Percentiles rank a stretch among this genome's conserved stretches.
phyloP scores from a whole-genome alignment of 2,797 vertebrate genomes.

The Alauda arvensis region DNA sequence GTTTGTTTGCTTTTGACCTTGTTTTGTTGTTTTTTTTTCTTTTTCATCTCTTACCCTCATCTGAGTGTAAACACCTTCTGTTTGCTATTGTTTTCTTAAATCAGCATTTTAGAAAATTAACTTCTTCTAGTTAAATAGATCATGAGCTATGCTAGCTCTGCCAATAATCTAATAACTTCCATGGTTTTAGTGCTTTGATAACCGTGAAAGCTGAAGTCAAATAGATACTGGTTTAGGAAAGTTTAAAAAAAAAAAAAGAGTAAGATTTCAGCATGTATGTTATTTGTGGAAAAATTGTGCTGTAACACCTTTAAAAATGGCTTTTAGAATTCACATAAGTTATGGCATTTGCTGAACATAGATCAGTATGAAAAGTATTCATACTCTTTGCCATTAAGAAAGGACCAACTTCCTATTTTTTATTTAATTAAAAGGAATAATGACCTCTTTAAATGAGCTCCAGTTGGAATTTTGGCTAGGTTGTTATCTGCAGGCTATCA shows the following conservation, averaged over 20 bases:
- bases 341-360: neutral
- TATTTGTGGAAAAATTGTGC: neutral
- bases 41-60: neutral
- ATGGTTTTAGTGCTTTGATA: neutral
- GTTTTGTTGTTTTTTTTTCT: neutral
- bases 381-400: neutral
- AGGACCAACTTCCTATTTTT: neutral
- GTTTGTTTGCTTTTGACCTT: conserved; percentile 36
- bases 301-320: neutral
- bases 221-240: neutral
- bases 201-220: neutral
- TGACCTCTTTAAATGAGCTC: neutral
- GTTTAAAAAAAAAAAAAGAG: rapidly evolving
- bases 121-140: neutral
- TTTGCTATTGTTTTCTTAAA: conserved; percentile 8
- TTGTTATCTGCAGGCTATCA: neutral
- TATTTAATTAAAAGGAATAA: neutral
- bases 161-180: neutral
- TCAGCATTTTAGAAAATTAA: neutral
- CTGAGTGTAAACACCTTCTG: conserved; percentile 42
- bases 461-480: neutral
- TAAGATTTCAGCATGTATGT: neutral
- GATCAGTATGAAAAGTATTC: neutral
- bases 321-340: neutral
- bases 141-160: neutral